Evolutionary conservation across 2,113 vertebrate genomes (phyloP), one percentile per base, ranked within the genome.

Genomic region (Bubalus kerabau): DNA sequence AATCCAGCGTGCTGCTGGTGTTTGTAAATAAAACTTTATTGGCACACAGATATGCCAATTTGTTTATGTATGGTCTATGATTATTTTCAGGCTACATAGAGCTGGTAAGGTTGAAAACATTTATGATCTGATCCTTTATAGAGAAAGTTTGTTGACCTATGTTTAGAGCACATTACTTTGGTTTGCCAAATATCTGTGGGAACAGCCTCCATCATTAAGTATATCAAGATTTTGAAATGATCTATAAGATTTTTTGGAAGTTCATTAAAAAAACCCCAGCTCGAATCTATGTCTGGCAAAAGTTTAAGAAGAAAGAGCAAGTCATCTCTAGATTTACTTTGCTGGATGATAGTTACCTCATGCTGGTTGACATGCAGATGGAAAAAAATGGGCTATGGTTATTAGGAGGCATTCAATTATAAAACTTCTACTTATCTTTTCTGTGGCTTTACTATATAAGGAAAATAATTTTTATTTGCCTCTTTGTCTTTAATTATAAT

Each of bases 1-100:
- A 96, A 88, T 94, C 26, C 21, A 54, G 40, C 24, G n/a, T 96
- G 64, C 30, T 90, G 43, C 19, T 52, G 54, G 12, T 36, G 19
- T 94, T 94, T 59, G 1, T 59, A 92, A 94, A 89, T 64, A 91
- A 91, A 91, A 36, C 91, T 94, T 96, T 91, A 71, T 90, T 94
- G 67, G 16, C 43, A 64, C n/a, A 59, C 2, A 80, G 24, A 36
- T 17, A 76, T 48, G 28, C 6, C 40, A 5, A 54, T 21, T 76
- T 92, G 46, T 85, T 74, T 81, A 87, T 60, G 30, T 60, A 28
- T 46, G 81, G 7, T 90, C 6, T 54, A 36, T 62, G 54, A 62
- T 15, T 95, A 17, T 95, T 87, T 92, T 36, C 14, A 43, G 32
- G 40, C 40, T 46, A 88, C 32, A 40, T 28, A 54, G 81, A 48